Conservation (phyloP, 2,113 vertebrate species). For the Pedionomus torquatus region DNA sequence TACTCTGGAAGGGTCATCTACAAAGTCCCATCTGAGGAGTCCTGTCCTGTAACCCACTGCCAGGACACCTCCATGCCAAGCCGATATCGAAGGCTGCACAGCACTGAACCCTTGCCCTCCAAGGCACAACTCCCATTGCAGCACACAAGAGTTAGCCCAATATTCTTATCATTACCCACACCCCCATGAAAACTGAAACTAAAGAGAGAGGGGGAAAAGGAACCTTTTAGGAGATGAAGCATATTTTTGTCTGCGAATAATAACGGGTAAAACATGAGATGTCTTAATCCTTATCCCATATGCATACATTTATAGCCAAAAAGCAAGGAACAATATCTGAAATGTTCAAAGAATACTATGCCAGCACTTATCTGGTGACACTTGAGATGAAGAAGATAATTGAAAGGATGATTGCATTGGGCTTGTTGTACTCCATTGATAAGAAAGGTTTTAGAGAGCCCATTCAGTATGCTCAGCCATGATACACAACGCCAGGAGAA, state of each 20-base stretch:
- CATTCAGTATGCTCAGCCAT: slow-evolving; percentile 52
- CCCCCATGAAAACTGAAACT: background rate
- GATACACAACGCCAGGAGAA: slow-evolving; percentile 31
- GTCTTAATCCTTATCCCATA: slow-evolving; percentile 46
- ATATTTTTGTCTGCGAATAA: slow-evolving; percentile 15
- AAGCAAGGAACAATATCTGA: slow-evolving; percentile 57
- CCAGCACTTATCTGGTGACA: slow-evolving; percentile 66
- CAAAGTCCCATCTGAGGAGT: background rate
- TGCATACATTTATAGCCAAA: slow-evolving; percentile 58
- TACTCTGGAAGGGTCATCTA: background rate
- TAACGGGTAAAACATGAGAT: slow-evolving; percentile 43
- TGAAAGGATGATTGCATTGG: slow-evolving; percentile 67
- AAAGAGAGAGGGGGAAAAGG: background rate
- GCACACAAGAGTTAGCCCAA: background rate
- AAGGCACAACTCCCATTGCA: background rate
- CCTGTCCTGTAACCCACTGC: background rate
- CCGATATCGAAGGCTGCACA: background rate
- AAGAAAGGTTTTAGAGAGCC: slow-evolving; percentile 60
- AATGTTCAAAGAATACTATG: slow-evolving; percentile 59
- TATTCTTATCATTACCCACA: background rate
- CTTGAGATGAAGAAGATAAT: slow-evolving; percentile 72
- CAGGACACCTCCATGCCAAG: background rate
- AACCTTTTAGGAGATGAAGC: slow-evolving; percentile 25
- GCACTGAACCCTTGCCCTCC: background rate
- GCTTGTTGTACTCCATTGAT: slow-evolving; percentile 67